Evolutionary conservation across 2,113 vertebrate species (phyloP).

Genomic region (Pseudonaja textilis): DNA sequence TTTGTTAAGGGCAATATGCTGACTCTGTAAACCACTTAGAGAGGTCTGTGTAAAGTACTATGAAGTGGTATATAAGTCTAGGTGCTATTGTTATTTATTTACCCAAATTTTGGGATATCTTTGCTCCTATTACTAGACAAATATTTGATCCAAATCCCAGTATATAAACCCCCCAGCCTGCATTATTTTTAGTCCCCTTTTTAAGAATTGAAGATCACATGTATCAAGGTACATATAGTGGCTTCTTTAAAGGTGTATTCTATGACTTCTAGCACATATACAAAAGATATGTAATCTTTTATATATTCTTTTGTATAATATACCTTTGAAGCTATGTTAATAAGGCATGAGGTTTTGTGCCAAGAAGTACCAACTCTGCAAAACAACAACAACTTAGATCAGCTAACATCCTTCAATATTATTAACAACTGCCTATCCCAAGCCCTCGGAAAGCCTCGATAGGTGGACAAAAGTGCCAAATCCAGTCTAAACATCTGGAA

Average conservation of each 20-base stretch:
- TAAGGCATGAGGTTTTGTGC: neutral
- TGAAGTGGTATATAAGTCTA: neutral
- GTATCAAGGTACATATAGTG: neutral
- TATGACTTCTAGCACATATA: neutral
- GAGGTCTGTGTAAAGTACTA: neutral
- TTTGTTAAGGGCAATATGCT: neutral
- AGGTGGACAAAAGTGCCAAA: neutral
- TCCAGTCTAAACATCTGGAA: neutral
- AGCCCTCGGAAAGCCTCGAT: neutral
- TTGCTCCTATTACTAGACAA: neutral
- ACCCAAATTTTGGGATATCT: neutral
- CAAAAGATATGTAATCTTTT: neutral
- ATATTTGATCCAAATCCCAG: neutral
- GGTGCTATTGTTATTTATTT: neutral
- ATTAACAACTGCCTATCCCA: neutral
- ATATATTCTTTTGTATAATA: neutral
- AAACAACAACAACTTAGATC: neutral
- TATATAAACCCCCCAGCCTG: neutral
- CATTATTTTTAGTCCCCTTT: neutral
- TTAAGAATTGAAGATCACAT: neutral
- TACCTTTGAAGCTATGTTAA: neutral
- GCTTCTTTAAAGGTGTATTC: neutral
- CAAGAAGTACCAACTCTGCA: neutral
- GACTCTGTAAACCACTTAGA: neutral
- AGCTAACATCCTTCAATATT: neutral